Conservation (phyloP, 2,888 invertebrate genomes). For the Spodoptera exigua region DNA sequence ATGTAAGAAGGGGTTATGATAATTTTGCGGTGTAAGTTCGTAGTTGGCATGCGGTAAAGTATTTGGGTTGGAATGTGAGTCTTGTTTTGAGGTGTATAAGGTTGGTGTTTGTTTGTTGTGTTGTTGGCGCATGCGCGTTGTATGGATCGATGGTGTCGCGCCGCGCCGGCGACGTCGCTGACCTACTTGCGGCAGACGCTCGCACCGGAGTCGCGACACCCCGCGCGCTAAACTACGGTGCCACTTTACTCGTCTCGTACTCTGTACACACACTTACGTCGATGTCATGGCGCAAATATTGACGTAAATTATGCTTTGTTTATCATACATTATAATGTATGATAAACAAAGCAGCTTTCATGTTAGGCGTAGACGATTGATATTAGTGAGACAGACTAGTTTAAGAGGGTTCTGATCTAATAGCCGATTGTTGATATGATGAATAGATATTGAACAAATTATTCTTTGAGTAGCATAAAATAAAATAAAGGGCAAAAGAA, state of each 20-base stretch:
- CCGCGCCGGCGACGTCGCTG: constrained; percentile 79
- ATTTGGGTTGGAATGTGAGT: constrained; percentile 19
- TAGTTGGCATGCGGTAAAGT: constrained; percentile 63
- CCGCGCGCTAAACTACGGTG: constrained; percentile 31
- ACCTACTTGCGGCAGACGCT: constrained; percentile 77
- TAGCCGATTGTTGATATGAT: too few relatives aligned
- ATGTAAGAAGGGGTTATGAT: constrained; percentile 39
- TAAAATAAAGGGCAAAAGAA: too few relatives aligned
- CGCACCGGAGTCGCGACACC: constrained; percentile 29
- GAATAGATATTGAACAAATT: too few relatives aligned
- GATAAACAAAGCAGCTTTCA: too few relatives aligned
- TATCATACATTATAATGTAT: neutral
- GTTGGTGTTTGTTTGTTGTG: constrained; percentile 42
- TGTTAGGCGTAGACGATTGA: neutral
- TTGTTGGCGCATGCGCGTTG: constrained; percentile 75
- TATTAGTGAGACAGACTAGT: too few relatives aligned
- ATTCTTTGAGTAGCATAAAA: too few relatives aligned
- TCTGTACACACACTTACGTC: neutral
- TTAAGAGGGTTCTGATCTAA: too few relatives aligned
- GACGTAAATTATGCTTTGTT: neutral
- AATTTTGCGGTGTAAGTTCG: constrained; percentile 42
- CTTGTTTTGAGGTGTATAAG: constrained; percentile 29
- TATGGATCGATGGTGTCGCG: constrained; percentile 78
- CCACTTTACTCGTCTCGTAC: constrained; percentile 1
- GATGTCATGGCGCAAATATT: neutral